Conservation (phyloP, 2,113 vertebrate species). For the Amphiprion ocellaris region DNA sequence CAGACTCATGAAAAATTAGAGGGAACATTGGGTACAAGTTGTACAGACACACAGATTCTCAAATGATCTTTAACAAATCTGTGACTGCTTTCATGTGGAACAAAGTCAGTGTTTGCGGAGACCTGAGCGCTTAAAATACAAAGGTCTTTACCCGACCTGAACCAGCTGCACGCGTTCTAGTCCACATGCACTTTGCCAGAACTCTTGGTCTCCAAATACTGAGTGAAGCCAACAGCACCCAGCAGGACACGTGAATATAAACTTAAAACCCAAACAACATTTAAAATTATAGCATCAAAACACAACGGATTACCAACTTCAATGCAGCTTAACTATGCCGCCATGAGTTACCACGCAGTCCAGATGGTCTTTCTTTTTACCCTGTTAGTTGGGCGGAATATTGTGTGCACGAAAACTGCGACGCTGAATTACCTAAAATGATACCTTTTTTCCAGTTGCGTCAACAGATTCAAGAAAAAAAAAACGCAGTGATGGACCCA, state of each 20-base stretch:
- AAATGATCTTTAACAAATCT: constrained; percentile 38
- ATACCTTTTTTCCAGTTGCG: background rate
- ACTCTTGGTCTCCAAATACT: background rate
- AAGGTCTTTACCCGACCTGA: background rate
- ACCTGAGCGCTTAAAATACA: constrained; percentile 26
- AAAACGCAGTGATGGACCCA: background rate
- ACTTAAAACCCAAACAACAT: background rate
- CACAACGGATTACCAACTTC: background rate
- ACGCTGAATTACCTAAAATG: constrained; percentile 2
- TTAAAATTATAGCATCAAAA: constrained; percentile 9
- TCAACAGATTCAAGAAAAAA: constrained; percentile 9
- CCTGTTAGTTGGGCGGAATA: background rate
- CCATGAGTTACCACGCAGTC: background rate
- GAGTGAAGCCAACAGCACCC: background rate
- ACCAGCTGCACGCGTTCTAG: background rate
- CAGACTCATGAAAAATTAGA: too few relatives aligned
- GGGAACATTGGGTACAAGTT: background rate
- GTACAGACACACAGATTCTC: constrained; percentile 20
- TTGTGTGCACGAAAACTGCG: background rate
- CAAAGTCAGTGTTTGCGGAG: constrained; percentile 25
- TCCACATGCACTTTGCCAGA: background rate
- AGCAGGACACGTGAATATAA: background rate
- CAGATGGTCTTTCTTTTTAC: background rate
- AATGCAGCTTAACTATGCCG: background rate
- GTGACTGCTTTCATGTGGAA: constrained; percentile 39